A percentile compares a stretch with the other conserved stretches of the same genome.
Conservation (phyloP, 1,140 invertebrate genomes). For the Drosophila guanche region DNA sequence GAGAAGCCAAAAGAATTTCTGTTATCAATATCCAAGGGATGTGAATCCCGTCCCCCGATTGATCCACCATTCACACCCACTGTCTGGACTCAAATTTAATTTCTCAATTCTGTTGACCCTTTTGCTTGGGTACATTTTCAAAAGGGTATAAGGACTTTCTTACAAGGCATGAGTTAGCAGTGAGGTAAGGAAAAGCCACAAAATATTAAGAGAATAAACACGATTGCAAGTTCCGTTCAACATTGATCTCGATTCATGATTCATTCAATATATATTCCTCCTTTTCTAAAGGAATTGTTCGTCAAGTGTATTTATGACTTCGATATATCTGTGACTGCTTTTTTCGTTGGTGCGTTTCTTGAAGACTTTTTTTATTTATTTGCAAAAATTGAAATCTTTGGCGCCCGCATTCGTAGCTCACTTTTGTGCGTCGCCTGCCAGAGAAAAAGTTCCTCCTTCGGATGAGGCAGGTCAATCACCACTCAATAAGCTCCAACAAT, state of each 20-base stretch:
- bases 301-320: background rate
- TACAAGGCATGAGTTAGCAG: too few species aligned
- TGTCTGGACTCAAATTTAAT: slow-evolving; percentile 48
- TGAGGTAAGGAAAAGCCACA: background rate
- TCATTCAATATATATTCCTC: background rate
- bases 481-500: slow-evolving; percentile 55
- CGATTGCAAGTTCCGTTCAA: background rate
- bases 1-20: slow-evolving; percentile 45
- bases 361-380: slow-evolving; percentile 6
- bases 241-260: background rate
- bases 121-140: background rate
- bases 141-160: slow-evolving; percentile 10
- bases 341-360: background rate
- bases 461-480: slow-evolving; percentile 61
- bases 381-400: slow-evolving; percentile 32
- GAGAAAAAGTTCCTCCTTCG: slow-evolving; percentile 3
- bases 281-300: too few species aligned
- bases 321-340: background rate
- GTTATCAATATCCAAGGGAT: slow-evolving; percentile 34
- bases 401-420: slow-evolving; percentile 49
- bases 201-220: background rate
- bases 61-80: slow-evolving; percentile 1
- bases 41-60: slow-evolving; percentile 4
- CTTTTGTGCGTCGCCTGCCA: slow-evolving; percentile 41
- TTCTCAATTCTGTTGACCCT: slow-evolving; percentile 44